A percentile compares a stretch with the other conserved stretches of the same genome.
These are phyloP conservation scores for Seriola dumerili DNA, from an alignment of 2,113 vertebrate genomes.

Conservation along the genomic window DNA sequence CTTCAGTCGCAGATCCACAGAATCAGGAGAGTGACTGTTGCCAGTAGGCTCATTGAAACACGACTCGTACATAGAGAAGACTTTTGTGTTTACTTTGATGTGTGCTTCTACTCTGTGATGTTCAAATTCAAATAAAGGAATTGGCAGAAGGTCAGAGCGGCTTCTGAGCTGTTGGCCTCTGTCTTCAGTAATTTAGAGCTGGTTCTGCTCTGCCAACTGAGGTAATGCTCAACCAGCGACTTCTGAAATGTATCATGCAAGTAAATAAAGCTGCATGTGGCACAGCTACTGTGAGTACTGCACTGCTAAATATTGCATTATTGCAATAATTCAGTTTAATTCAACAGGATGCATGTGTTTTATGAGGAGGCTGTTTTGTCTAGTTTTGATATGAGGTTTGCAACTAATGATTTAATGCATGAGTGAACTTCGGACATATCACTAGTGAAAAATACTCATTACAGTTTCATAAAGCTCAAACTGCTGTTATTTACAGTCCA, in stretches of 20 bases:
- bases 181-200: not conserved
- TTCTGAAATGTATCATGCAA: not conserved
- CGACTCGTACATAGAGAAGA: not conserved
- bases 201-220: not conserved
- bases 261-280: not conserved
- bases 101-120: not conserved
- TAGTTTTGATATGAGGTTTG: not conserved
- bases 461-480: not conserved
- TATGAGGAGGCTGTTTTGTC: not conserved
- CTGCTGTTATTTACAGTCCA: not conserved
- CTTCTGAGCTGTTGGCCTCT: not conserved
- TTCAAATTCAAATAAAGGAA: not conserved
- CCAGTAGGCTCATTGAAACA: not conserved
- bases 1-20: not conserved
- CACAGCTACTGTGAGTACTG: not conserved
- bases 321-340: not conserved
- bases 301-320: not conserved
- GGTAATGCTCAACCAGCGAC: not conserved
- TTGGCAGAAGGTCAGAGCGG: slow-evolving; percentile 6
- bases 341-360: not conserved
- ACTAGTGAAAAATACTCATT: not conserved
- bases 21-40: not conserved
- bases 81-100: not conserved
- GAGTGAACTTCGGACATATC: not conserved
- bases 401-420: not conserved